Conservation (phyloP, 2,113 vertebrate genomes). For the Coptodon rendalli region DNA sequence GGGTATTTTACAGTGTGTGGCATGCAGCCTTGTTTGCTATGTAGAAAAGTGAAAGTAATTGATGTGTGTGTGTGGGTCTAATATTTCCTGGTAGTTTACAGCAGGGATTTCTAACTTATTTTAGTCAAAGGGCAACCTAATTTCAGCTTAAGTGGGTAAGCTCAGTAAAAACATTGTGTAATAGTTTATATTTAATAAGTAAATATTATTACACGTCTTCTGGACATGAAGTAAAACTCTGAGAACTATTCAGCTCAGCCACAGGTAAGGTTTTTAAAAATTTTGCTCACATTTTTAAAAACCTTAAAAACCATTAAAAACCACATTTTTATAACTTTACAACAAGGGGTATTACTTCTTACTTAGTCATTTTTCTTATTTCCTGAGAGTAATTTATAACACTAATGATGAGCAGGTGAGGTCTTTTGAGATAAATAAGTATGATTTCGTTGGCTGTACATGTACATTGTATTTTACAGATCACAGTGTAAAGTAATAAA, state of each 20-base stretch:
- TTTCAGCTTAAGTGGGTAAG: not conserved
- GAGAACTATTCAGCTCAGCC: not conserved
- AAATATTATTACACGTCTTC: not conserved
- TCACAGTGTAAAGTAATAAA: not conserved
- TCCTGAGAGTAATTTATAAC: not conserved
- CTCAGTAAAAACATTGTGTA: not conserved
- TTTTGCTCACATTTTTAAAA: not conserved
- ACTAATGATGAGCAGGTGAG: not conserved
- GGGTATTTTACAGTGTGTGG: not conserved
- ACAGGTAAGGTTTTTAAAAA: not conserved
- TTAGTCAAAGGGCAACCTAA: not conserved
- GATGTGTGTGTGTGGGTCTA: not conserved
- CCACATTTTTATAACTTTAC: rapidly evolving
- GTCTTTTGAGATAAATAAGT: not conserved
- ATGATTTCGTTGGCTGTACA: not conserved
- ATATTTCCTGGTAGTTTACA: not conserved
- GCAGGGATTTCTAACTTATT: not conserved
- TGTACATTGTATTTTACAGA: not conserved
- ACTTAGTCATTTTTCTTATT: not conserved
- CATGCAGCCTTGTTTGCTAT: not conserved
- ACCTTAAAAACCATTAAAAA: not conserved
- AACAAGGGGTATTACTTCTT: not conserved
- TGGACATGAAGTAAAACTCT: not conserved
- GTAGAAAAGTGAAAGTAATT: not conserved
- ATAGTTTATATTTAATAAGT: not conserved